phyloP scores from a whole-genome alignment of 2,888 invertebrate species.

The Dastarcus helophoroides region DNA sequence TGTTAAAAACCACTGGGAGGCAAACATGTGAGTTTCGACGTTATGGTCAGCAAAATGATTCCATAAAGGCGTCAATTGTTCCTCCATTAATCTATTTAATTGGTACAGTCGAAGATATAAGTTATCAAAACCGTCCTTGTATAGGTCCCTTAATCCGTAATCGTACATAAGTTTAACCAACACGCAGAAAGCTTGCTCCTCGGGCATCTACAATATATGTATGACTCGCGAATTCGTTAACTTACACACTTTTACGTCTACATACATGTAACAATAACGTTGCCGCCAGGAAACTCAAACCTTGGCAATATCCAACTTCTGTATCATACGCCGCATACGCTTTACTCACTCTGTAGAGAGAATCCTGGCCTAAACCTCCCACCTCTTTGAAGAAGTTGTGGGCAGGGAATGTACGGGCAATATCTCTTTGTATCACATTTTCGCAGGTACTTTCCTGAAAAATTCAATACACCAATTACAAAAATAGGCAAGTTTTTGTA shows the following conservation, averaged over 20 bases:
- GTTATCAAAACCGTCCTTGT: conserved; percentile 94
- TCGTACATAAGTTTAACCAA: conserved; percentile 95
- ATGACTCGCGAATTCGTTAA: no score
- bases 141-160: conserved; percentile 86
- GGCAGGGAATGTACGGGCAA: conserved; percentile 96
- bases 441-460: conserved; percentile 86
- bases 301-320: conserved; percentile 98
- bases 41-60: conserved; percentile 70
- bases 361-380: conserved; percentile 92
- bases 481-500: no score
- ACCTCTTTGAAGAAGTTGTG: conserved; percentile 96
- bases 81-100: conserved; percentile 85
- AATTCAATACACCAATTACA: no score
- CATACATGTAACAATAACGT: conserved; percentile 89
- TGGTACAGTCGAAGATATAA: conserved; percentile 92
- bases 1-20: conserved; percentile 99
- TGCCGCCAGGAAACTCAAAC: conserved; percentile 94
- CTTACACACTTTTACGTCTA: conserved; percentile 20
- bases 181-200: conserved; percentile 97
- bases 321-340: conserved; percentile 96
- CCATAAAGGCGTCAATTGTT: conserved; percentile 70
- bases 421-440: conserved; percentile 89
- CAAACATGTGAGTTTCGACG: conserved; percentile 97
- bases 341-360: conserved; percentile 88
- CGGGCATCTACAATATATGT: conserved; percentile 74